phyloP scores from a whole-genome alignment of 2,888 invertebrate species.

The Zaprionus lineosus region DNA sequence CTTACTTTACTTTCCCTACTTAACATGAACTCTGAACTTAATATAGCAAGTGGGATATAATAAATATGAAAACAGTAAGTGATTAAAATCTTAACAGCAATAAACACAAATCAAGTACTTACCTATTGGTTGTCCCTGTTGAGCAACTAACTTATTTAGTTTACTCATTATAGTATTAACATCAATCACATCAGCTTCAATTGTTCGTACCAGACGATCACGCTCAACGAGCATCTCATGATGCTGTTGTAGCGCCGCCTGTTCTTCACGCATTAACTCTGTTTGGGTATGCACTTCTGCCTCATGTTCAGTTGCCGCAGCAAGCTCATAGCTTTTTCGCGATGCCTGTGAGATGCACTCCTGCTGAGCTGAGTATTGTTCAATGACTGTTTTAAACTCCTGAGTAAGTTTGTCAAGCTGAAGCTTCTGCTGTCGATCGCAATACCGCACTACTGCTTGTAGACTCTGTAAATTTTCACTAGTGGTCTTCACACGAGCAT shows the following conservation, averaged over 20 bases:
- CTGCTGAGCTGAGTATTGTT: slow-evolving; percentile 90
- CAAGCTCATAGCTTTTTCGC: slow-evolving; percentile 83
- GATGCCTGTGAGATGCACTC: slow-evolving; percentile 88
- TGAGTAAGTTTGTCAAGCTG: slow-evolving; percentile 92
- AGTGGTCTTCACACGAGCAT: slow-evolving; percentile 88
- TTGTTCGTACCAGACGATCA: slow-evolving; percentile 90
- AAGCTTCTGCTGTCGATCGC: slow-evolving; percentile 91
- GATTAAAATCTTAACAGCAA: too few species aligned
- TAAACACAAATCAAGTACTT: too few species aligned
- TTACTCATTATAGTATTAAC: slow-evolving; percentile 92
- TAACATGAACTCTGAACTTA: too few species aligned
- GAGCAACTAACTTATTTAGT: slow-evolving; percentile 87
- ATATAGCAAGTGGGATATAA: too few species aligned
- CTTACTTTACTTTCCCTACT: too few species aligned
- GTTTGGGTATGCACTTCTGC: slow-evolving; percentile 71
- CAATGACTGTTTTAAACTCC: slow-evolving; percentile 91
- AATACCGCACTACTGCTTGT: slow-evolving; percentile 87
- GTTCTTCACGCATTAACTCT: slow-evolving; percentile 76
- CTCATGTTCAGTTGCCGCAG: slow-evolving; percentile 82
- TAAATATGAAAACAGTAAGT: too few species aligned
- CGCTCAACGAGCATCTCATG: slow-evolving; percentile 91
- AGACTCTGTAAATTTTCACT: slow-evolving; percentile 89
- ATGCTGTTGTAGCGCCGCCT: slow-evolving; percentile 87
- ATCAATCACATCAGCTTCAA: slow-evolving; percentile 92
- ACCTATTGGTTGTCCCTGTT: slow-evolving; percentile 90